Conservation (phyloP, 2,797 vertebrate genomes). For the Semotilus atromaculatus region DNA sequence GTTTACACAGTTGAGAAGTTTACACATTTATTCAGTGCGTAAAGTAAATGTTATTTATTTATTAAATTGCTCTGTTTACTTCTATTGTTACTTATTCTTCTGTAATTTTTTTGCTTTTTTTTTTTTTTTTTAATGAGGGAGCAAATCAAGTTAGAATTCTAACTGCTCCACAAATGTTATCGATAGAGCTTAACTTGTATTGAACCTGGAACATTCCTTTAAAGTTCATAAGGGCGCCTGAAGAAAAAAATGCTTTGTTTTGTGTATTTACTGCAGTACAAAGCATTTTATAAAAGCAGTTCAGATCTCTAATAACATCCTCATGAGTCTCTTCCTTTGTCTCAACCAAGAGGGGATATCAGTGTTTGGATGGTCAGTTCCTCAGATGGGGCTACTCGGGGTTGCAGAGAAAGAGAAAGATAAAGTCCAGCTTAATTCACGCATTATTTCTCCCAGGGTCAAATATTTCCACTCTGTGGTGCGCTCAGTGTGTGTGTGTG, state of each 20-base stretch:
- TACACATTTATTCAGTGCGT: not conserved
- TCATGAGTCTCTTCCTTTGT: constrained; percentile 36
- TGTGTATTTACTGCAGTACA: constrained; percentile 29
- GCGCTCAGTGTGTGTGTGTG: constrained; percentile 7
- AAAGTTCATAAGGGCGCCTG: constrained; percentile 10
- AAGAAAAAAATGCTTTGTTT: constrained; percentile 42
- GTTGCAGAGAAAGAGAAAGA: constrained; percentile 1
- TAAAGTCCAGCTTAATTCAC: constrained; percentile 25
- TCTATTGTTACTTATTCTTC: not conserved
- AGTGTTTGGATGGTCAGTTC: constrained; percentile 22
- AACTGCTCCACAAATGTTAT: not conserved
- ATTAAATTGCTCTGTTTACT: not conserved
- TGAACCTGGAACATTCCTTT: constrained; percentile 25
- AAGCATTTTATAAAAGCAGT: constrained; percentile 21
- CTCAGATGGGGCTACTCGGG: constrained; percentile 8
- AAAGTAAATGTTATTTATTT: not conserved
- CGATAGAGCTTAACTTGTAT: constrained; percentile 12
- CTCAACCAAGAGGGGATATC: constrained; percentile 30
- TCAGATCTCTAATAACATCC: constrained; percentile 34
- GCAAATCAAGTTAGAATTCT: not conserved
- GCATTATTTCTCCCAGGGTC: constrained; percentile 38
- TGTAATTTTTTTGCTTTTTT: not conserved
- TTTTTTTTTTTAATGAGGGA: not conserved
- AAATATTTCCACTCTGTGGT: constrained; percentile 43
- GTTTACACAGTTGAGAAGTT: not conserved